Evolutionary conservation across 1,140 invertebrate species (phyloP), one percentile per base, ranked within the genome.

Genomic region (Harlomillsia oculata): DNA sequence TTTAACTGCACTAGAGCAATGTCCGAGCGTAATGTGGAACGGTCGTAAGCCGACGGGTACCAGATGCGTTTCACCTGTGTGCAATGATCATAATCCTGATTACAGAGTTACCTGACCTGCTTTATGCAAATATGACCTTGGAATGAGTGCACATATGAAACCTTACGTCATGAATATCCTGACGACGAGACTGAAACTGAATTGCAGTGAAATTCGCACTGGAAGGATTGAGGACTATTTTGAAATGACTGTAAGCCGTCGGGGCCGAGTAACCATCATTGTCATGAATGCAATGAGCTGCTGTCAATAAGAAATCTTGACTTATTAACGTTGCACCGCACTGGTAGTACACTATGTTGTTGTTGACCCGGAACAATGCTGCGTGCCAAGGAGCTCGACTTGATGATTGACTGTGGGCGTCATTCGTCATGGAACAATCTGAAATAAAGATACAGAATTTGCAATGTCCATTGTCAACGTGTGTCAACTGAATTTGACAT

Each of bases 1-100:
- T 65, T 64, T 3, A 76, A 59, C 34, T 71, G 67, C 3, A 76
- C 62, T 5, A 76, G 56, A 16, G 74, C 74, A 23, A 76, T 74
- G 58, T 76, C 74, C n/a, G 56, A 52, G 34, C 45, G 18, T 23
- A 45, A 29, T 11, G 26, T 53, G 2, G n/a, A 2, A 13, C 29
- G 20, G 37, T 52, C 30, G 18, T 40, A 56, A 2, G 43, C 20
- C 11, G 23, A 14, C 32, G 50, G 56, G 18, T 43, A 25, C 23
- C 39, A 34, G 14, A 46, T 29, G 44, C 40, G 21, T 11, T 37
- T 39, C 13, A 45, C 26, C 56, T 52, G 20, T n/a, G n/a, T n/a
- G n/a, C n/a, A n/a, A n/a, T n/a, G n/a, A n/a, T n/a, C n/a, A n/a
- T n/a, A n/a, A n/a, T n/a, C n/a, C n/a, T n/a, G n/a, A n/a, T n/a